Evolutionary conservation across 1,140 invertebrate species (phyloP), one percentile per base, ranked within the genome.

Genomic region (Drosophila tristis): DNA sequence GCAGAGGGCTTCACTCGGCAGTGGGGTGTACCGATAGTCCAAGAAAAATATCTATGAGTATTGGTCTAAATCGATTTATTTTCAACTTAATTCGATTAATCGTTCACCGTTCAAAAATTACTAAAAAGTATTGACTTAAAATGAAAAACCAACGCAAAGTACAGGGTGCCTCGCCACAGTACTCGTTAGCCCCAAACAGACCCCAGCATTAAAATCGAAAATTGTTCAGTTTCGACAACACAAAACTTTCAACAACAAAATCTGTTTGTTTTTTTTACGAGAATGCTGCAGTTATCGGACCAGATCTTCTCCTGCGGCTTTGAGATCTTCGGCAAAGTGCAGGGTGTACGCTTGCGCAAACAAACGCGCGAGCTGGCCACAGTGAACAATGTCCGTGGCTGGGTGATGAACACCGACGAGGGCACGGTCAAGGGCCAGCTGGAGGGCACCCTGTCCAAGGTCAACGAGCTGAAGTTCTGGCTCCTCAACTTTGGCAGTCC

Each of bases 391-490:
- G 78, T 96, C 2, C 93, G 93, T 71, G 95, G 95, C 49, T 96
- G 95, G 94, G 94, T 94, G 53, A 94, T 93, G 93, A 96, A 96
- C 79, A 95, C 95, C 4, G 78, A 92, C 5, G 79, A 92, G 64
- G 94, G 94, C 0, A 95, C 95, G 7, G 95, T 96, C 0, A 82
- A 93, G 44, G 95, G 95, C 2, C 91, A 93, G 61, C 70, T 95
- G 15, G 94, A 96, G 92, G 95, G 95, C 11, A 79, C 92, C 0
- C 74, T 91, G 42, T 87, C 92, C 1, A 93, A 93, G 53, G 91
- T 95, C 13, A 92, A 92, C 13, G 90, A 93, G 71, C 95, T 96
- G 93, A 95, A 95, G 89, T 76, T 93, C 35, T 96, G 95, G 95
- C 91, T 96, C 1, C 79, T 93, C 50, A 93, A 92, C 60, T 92